Percentiles rank a stretch among this genome's conserved stretches.
These are phyloP conservation scores for Sylvilagus bachmani DNA, from an alignment of 2,113 vertebrate species.

Conservation along the genomic window DNA sequence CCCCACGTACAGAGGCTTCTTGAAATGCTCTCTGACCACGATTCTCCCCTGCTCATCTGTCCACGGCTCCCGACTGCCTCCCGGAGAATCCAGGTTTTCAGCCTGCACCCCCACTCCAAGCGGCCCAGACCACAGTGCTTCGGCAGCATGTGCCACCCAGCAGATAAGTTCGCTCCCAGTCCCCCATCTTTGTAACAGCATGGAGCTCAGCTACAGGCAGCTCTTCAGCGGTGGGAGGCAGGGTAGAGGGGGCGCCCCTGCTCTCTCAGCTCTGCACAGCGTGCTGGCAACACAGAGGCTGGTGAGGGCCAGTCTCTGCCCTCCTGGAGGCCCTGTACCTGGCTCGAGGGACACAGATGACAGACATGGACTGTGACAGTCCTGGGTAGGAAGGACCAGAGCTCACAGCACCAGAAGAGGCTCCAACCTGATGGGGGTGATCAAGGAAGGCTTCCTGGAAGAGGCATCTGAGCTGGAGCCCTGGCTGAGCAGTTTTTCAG, in stretches of 20 bases:
- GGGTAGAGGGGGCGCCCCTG: not conserved
- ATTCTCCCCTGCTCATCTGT: not conserved
- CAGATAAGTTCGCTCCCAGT: not conserved
- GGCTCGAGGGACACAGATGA: not conserved
- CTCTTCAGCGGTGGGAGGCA: not conserved
- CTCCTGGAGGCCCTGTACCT: not conserved
- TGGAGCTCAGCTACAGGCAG: not conserved
- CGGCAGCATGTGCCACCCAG: not conserved
- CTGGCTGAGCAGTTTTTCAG: not conserved
- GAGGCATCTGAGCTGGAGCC: not conserved
- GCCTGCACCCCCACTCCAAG: not conserved
- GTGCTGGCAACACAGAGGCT: constrained; percentile 4
- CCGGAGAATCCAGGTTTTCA: not conserved
- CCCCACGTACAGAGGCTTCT: not conserved
- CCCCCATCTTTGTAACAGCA: not conserved
- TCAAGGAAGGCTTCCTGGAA: too few species aligned
- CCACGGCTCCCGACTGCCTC: not conserved
- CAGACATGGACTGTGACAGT: not conserved
- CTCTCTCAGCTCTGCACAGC: not conserved
- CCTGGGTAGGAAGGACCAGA: not conserved
- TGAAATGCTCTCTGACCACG: not conserved
- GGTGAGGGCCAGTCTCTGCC: not conserved
- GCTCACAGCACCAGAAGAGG: not conserved
- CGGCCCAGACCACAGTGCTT: not conserved
- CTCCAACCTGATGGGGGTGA: not conserved